Conservation (phyloP, 2,797 vertebrate genomes). For the Lates japonicus region DNA sequence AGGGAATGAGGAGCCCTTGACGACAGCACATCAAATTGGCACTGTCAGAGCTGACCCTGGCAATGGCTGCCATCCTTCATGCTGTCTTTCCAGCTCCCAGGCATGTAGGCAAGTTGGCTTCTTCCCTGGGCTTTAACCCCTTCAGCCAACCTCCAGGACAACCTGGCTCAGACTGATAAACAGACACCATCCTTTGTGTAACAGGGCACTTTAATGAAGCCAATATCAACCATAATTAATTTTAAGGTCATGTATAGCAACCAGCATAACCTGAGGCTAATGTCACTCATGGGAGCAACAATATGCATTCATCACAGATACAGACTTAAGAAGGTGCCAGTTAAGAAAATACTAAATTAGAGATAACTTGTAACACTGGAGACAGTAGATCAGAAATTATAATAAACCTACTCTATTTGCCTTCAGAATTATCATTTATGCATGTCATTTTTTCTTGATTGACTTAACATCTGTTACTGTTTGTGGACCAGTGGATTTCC, state of each 20-base stretch:
- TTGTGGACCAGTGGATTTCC: slow-evolving; percentile 63
- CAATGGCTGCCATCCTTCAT: slow-evolving; percentile 95
- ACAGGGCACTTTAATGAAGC: slow-evolving; percentile 70
- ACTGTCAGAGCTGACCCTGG: slow-evolving; percentile 93
- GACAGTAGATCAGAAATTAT: slow-evolving; percentile 19
- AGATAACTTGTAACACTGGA: slow-evolving; percentile 18
- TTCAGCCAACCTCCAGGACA: slow-evolving; percentile 69
- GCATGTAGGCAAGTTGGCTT: slow-evolving; percentile 76
- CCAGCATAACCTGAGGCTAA: slow-evolving; percentile 70
- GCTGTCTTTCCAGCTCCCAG: slow-evolving; percentile 87
- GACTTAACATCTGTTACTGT: slow-evolving; percentile 68
- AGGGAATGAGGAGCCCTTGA: slow-evolving; percentile 87
- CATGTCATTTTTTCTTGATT: slow-evolving; percentile 48
- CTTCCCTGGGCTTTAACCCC: slow-evolving; percentile 85
- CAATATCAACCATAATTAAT: slow-evolving; percentile 79
- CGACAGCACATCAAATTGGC: slow-evolving; percentile 95
- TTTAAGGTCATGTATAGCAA: slow-evolving; percentile 71
- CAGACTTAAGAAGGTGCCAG: slow-evolving; percentile 29
- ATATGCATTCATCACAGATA: slow-evolving; percentile 24
- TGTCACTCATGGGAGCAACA: slow-evolving; percentile 53
- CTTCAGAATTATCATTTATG: slow-evolving; percentile 34
- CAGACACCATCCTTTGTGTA: slow-evolving; percentile 64
- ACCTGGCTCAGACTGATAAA: slow-evolving; percentile 74
- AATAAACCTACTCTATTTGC: slow-evolving; percentile 29
- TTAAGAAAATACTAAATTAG: slow-evolving; percentile 54